These are phyloP conservation scores for Acronicta aceris DNA, from an alignment of 2,888 invertebrate species.

Conservation along the genomic window DNA sequence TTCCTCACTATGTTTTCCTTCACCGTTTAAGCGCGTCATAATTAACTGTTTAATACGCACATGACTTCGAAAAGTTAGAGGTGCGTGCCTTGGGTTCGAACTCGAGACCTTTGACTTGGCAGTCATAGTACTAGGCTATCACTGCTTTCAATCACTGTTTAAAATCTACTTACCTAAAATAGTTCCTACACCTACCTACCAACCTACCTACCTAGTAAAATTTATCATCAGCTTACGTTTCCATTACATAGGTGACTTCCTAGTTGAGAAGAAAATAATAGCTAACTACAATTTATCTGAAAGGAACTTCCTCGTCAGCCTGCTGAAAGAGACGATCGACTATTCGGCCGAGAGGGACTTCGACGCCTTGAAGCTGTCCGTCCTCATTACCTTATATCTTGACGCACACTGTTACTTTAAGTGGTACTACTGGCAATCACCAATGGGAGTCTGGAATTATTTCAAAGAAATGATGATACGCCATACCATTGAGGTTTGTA, in stretches of 20 bases:
- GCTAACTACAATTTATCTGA: constrained; percentile 72
- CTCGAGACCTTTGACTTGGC: too few relatives aligned
- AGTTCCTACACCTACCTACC: too few relatives aligned
- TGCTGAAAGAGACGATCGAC: constrained; percentile 71
- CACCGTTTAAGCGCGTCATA: too few relatives aligned
- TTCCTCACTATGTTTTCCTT: too few relatives aligned
- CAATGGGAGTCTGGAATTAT: constrained; percentile 73
- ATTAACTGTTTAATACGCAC: too few relatives aligned
- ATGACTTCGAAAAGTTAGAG: too few relatives aligned
- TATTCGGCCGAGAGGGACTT: constrained; percentile 79
- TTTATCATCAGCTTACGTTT: neutral
- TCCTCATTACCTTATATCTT: constrained; percentile 76
- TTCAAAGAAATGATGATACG: constrained; percentile 81
- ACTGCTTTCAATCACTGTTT: too few relatives aligned
- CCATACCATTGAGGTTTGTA: constrained; percentile 78
- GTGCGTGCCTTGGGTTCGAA: too few relatives aligned
- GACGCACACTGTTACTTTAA: constrained; percentile 76
- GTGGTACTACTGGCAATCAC: constrained; percentile 78
- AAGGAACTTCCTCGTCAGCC: constrained; percentile 69
- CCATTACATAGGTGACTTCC: constrained; percentile 63
- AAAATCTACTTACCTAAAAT: too few relatives aligned
- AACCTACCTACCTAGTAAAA: too few relatives aligned
- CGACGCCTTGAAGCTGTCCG: constrained; percentile 70
- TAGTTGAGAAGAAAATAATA: constrained; percentile 74
- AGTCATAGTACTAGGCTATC: too few relatives aligned